phyloP scores from a whole-genome alignment of 2,888 invertebrate species.

The Microctonus hyperodae region DNA sequence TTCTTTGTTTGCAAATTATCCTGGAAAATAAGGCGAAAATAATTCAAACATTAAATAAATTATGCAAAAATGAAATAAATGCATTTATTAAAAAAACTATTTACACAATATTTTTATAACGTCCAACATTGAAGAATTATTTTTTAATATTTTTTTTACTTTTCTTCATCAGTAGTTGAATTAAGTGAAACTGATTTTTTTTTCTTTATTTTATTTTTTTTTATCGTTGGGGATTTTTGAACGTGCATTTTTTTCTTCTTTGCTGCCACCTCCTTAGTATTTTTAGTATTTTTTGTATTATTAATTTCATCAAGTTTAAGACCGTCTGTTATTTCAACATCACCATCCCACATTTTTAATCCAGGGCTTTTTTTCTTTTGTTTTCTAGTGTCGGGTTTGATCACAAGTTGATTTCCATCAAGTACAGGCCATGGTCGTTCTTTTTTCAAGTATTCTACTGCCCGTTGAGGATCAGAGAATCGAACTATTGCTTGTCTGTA shows the following conservation, averaged over 20 bases:
- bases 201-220: background rate
- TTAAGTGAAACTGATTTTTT: too few relatives aligned
- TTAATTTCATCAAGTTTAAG: constrained; percentile 28
- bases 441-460: constrained; percentile 46
- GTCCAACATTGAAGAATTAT: background rate
- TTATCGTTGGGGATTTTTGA: too few relatives aligned
- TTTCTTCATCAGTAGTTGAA: background rate
- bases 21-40: background rate
- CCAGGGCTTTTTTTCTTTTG: constrained; percentile 26
- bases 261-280: constrained; percentile 1
- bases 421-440: constrained; percentile 43
- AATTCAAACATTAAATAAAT: too few relatives aligned
- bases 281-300: constrained; percentile 17
- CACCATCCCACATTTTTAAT: constrained; percentile 25
- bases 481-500: constrained; percentile 47
- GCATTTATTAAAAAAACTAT: constrained; percentile 13
- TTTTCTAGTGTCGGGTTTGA: constrained; percentile 43
- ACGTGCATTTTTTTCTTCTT: too few relatives aligned
- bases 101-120: background rate
- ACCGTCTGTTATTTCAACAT: constrained; percentile 23
- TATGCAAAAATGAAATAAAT: background rate
- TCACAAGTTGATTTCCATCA: constrained; percentile 38
- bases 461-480: constrained; percentile 39
- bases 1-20: background rate
- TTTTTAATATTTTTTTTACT: background rate